Conservation (phyloP, 2,797 vertebrate species). For the Linurgus olivaceus region DNA sequence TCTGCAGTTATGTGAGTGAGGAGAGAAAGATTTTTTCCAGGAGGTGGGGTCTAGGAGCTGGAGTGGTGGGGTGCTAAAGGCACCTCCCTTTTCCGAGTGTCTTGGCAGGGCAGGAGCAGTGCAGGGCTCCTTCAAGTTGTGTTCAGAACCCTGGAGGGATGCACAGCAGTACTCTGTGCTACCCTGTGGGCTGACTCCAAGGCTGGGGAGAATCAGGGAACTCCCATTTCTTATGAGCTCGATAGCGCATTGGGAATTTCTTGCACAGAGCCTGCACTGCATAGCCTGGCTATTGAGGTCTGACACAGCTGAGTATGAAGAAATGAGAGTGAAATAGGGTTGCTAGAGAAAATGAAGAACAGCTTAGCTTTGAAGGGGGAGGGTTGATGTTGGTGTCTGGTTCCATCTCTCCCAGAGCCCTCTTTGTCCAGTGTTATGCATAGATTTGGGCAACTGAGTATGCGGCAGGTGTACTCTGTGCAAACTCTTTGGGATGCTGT, state of each 20-base stretch:
- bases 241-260: not conserved
- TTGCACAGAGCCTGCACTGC: not conserved
- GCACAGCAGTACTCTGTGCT: not conserved
- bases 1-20: not conserved
- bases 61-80: not conserved
- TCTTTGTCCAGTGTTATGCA: not conserved
- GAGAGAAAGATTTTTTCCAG: not conserved
- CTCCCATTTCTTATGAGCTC: not conserved
- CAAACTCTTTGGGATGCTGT: not conserved
- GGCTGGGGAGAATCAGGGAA: not conserved
- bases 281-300: not conserved
- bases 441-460: not conserved
- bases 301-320: not conserved
- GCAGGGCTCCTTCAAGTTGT: not conserved
- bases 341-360: not conserved
- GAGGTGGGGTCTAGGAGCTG: not conserved
- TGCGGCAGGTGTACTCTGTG: fast-evolving
- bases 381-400: not conserved
- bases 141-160: not conserved
- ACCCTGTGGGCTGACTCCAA: not conserved
- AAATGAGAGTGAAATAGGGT: not conserved
- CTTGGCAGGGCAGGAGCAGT: not conserved
- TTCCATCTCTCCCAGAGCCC: not conserved
- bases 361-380: not conserved
- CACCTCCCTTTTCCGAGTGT: fast-evolving